Evolutionary conservation across 2,888 invertebrate genomes (phyloP), one percentile per base, ranked within the genome.

Genomic region (Lordiphosa andalusiaca): DNA sequence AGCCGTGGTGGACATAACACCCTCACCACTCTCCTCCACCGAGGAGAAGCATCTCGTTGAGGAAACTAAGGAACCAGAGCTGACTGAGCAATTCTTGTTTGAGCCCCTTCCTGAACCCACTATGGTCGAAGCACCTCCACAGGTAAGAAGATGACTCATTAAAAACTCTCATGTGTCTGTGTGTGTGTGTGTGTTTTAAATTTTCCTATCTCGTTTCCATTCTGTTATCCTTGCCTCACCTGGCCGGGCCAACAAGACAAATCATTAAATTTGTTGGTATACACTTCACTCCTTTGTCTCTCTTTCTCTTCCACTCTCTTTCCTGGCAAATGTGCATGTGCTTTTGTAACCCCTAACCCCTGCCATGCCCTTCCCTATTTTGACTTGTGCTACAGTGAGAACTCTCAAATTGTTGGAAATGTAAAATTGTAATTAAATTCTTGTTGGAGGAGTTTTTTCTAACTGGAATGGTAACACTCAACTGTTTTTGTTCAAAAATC

Each of bases 181-280:
- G 53, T 40, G 42, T 53, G 25, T 56, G 42, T 54, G 47, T 53
- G 67, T 64, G 54, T 58, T 54, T 64, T 66, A 52, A 54, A 46
- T 71, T 66, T 66, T 56, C 57, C 65, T 56, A 54, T 51, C 53
- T 51, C 51, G 41, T 36, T 44, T 63, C 60, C 53, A 48, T 42
- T 54, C 61, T 59, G 54, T 30, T 44, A 54, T 68, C 75, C 66
- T 77, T 60, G 67, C 52, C 51, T 73, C 77, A 77, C 75, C 68
- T 77, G 76, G 72, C 47, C 71, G 37, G 41, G 48, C 38, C 19
- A 62, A 54, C 30, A 60, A 35, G 61, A 80, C 74, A 82, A 84
- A 84, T 84, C 77, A 84, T 84, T 84, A 84, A 84, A 77, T 83
- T 84, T 84, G 74, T 86, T 86, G 71, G 85, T 84, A 84, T 84